Percentiles rank a stretch among this genome's conserved stretches.
These are phyloP conservation scores for Ataeniobius toweri DNA, from an alignment of 2,797 vertebrate species.

Conservation along the genomic window DNA sequence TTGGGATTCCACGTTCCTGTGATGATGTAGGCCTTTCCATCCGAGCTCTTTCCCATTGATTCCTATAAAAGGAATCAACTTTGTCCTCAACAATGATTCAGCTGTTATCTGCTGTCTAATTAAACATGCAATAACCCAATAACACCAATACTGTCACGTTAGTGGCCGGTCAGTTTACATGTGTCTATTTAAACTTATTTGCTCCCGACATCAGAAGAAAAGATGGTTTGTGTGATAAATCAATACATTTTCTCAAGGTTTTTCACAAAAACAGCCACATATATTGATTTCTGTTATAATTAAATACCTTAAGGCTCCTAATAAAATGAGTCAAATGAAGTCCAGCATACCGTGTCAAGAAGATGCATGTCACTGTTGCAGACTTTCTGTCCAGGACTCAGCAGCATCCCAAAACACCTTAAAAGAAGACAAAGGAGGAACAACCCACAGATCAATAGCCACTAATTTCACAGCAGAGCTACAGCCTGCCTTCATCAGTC, in stretches of 20 bases:
- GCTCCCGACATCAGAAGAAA: neutral
- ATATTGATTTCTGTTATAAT: neutral
- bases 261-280: neutral
- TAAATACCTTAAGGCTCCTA: neutral
- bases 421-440: conserved; percentile 26
- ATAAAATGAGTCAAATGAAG: neutral
- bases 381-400: conserved; percentile 95
- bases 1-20: conserved; percentile 97
- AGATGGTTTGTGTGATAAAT: no score
- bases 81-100: neutral
- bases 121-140: neutral
- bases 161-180: neutral
- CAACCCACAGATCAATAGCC: conserved; percentile 24
- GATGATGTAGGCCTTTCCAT: conserved; percentile 93
- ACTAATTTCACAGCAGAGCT: conserved; percentile 14
- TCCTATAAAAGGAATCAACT: conserved; percentile 78
- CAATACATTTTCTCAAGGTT: neutral
- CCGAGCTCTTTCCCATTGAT: conserved; percentile 94
- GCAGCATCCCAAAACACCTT: conserved; percentile 98
- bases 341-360: conserved; percentile 91
- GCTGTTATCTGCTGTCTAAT: neutral
- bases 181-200: neutral
- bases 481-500: conserved; percentile 8
- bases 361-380: conserved; percentile 98
- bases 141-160: neutral